phyloP scores from a whole-genome alignment of 2,113 vertebrate species.

The Alligator sinensis region DNA sequence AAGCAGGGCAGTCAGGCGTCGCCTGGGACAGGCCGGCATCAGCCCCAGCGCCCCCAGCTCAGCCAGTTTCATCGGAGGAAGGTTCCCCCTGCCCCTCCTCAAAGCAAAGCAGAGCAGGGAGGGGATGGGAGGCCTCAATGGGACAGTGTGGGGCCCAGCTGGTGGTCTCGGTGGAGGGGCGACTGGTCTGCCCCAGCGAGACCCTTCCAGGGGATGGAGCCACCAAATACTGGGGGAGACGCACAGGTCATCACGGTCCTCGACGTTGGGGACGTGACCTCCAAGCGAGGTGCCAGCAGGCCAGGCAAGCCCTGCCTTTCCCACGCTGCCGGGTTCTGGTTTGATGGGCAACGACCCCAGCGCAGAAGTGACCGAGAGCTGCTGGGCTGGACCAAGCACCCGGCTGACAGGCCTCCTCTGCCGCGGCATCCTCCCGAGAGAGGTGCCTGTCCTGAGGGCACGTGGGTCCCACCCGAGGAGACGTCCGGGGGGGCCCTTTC shows the following conservation, averaged over 20 bases:
- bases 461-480: not conserved
- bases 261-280: not conserved
- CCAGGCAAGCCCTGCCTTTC: not conserved
- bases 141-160: not conserved
- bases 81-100: too few relatives aligned
- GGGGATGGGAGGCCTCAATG: not conserved
- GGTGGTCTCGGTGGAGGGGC: not conserved
- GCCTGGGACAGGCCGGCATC: not conserved
- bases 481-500: not conserved
- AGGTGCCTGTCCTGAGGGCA: not conserved
- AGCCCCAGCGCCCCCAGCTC: not conserved
- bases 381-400: not conserved
- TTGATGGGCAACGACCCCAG: not conserved
- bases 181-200: too few relatives aligned
- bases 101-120: too few relatives aligned
- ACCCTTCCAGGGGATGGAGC: too few relatives aligned
- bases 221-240: too few relatives aligned
- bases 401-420: too few relatives aligned
- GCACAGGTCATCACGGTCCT: not conserved
- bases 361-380: not conserved
- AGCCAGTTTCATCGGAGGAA: not conserved
- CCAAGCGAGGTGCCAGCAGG: not conserved
- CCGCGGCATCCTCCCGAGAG: not conserved
- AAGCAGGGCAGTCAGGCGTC: constrained; percentile 17
- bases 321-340: not conserved